Evolutionary conservation across 2,113 vertebrate genomes (phyloP).

Genomic region (Pygoscelis antarcticus): DNA sequence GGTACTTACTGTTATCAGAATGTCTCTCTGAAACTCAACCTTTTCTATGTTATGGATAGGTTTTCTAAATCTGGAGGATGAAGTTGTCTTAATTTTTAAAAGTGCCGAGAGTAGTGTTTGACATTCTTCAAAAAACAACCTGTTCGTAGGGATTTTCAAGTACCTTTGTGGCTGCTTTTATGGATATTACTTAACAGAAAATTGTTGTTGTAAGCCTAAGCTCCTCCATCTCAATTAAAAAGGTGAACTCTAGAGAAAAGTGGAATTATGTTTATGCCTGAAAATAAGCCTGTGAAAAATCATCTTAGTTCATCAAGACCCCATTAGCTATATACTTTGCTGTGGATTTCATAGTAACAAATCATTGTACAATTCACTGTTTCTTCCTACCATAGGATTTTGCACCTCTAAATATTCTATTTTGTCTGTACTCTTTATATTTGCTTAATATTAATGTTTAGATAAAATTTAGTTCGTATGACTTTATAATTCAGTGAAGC

Average conservation of each 20-base stretch:
- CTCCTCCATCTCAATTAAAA: background rate
- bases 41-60: background rate
- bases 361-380: background rate
- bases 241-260: background rate
- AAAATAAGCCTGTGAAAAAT: background rate
- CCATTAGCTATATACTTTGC: background rate
- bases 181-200: background rate
- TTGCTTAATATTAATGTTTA: background rate
- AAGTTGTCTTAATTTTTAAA: background rate
- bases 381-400: background rate
- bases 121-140: background rate
- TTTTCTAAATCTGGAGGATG: background rate
- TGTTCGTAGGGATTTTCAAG: background rate
- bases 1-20: background rate
- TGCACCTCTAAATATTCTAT: background rate
- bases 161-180: background rate
- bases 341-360: background rate
- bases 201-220: background rate
- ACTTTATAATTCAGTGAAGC: background rate
- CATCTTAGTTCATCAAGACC: background rate
- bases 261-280: background rate
- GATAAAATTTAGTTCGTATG: rapidly evolving
- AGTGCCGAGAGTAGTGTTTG: background rate
- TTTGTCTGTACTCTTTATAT: background rate
- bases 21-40: background rate